Evolutionary conservation across 92 coral and sea anemone species (phyloP).

Genomic region (Umimayanthus kanabou): DNA sequence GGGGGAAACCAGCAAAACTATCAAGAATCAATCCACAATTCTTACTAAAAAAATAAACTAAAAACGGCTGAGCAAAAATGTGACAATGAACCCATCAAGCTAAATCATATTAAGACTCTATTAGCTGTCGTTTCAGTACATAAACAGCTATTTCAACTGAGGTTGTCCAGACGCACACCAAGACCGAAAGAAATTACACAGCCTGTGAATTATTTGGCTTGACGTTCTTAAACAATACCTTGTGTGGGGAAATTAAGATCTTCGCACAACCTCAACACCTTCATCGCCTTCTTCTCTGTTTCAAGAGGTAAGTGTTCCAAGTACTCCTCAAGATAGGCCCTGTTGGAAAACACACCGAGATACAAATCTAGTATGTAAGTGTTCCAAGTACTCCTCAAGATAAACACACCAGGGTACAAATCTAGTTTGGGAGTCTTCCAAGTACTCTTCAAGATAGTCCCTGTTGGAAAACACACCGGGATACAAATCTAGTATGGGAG

Average conservation of each 20-base stretch:
- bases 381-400: slow-evolving; percentile 84
- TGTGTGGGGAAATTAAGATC: slow-evolving; percentile 76
- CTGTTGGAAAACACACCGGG: no score
- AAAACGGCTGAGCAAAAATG: no score
- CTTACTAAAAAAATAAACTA: no score
- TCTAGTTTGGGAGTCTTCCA: no score
- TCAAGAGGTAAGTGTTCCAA: slow-evolving; percentile 94
- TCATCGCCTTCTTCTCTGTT: slow-evolving; percentile 93
- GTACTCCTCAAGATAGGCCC: slow-evolving; percentile 92
- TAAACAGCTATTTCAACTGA: no score
- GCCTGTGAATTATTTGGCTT: background rate
- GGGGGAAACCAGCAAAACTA: background rate
- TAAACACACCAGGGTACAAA: slow-evolving; percentile 12
- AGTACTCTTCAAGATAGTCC: no score
- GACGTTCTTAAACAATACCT: slow-evolving; percentile 54
- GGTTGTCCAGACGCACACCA: no score
- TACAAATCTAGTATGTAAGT: slow-evolving; percentile 25
- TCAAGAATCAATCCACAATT: background rate
- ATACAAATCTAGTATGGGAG: no score
- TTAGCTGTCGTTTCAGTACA: no score
- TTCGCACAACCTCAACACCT: slow-evolving; percentile 89
- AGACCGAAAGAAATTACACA: no score
- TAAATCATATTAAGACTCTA: no score
- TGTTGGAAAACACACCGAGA: slow-evolving; percentile 2
- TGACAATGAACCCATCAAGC: no score